These are phyloP conservation scores for Poecilia latipinna DNA, from an alignment of 2,113 vertebrate species.

Conservation along the genomic window DNA sequence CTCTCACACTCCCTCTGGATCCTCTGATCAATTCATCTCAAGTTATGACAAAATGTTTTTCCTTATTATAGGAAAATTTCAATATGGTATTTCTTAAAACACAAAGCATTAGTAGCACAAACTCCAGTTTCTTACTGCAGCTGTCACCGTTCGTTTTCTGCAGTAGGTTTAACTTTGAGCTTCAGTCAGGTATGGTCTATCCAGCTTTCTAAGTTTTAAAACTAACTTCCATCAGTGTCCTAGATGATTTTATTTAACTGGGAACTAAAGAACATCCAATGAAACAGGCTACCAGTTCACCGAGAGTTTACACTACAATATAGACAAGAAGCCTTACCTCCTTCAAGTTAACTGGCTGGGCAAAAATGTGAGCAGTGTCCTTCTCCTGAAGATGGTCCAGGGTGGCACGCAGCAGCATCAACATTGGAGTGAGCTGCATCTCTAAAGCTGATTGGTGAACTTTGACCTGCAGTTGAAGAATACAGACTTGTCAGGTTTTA, in stretches of 20 bases:
- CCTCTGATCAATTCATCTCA: no score
- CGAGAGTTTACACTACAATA: neutral
- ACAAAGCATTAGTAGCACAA: no score
- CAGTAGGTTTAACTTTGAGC: no score
- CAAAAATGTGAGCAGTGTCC: constrained; percentile 92
- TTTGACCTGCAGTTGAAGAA: constrained; percentile 83
- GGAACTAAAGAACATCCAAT: neutral
- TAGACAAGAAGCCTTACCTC: constrained; percentile 81
- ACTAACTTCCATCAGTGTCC: neutral
- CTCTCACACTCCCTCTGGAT: no score
- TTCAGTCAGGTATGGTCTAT: no score
- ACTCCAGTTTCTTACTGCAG: no score
- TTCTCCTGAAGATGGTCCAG: constrained; percentile 96
- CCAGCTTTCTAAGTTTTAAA: no score
- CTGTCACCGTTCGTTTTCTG: no score
- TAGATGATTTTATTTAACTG: neutral
- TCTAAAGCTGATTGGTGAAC: constrained; percentile 94
- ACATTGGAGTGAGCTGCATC: constrained; percentile 90
- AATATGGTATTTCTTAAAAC: neutral
- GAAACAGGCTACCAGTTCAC: neutral
- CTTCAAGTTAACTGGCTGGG: constrained; percentile 89
- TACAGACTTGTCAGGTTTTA: neutral
- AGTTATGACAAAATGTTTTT: no score
- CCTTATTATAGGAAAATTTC: neutral
- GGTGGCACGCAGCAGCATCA: constrained; percentile 89